These are phyloP conservation scores for Tinamus major DNA, from an alignment of 2,797 vertebrate genomes.

Conservation along the genomic window DNA sequence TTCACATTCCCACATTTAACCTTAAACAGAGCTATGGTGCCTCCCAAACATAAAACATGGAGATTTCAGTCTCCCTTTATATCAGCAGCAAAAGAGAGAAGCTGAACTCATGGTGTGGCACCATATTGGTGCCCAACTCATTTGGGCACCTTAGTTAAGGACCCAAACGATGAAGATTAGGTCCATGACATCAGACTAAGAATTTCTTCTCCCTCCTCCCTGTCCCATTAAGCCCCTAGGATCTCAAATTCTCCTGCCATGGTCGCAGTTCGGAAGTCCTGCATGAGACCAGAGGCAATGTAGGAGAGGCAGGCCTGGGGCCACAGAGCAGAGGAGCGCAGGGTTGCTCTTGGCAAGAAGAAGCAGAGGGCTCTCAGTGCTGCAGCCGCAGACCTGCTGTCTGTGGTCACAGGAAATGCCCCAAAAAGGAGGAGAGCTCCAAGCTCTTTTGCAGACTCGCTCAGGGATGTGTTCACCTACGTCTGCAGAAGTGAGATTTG, in stretches of 20 bases:
- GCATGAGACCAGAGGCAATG: rapidly evolving
- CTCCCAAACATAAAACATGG: neutral
- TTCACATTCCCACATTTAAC: neutral
- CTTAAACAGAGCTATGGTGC: neutral
- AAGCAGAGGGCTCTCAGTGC: neutral
- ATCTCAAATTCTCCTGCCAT: neutral
- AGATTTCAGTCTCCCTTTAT: neutral
- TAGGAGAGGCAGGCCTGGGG: neutral
- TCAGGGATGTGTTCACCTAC: neutral
- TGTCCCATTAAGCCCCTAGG: neutral
- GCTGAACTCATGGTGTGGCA: neutral
- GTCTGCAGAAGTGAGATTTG: neutral
- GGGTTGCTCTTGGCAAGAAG: neutral
- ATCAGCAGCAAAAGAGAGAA: neutral
- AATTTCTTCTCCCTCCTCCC: neutral
- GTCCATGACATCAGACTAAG: neutral
- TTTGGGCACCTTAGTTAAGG: neutral
- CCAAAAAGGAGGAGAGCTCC: neutral
- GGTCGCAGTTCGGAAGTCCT: neutral
- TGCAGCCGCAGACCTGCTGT: neutral
- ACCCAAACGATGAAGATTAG: neutral
- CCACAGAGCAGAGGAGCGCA: neutral
- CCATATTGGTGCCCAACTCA: neutral
- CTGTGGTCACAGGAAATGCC: neutral
- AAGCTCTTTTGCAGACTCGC: neutral